A percentile compares a stretch with the other conserved stretches of the same genome.
These are phyloP conservation scores for Physella acuta DNA, from an alignment of 1,140 invertebrate species.

Conservation along the genomic window DNA sequence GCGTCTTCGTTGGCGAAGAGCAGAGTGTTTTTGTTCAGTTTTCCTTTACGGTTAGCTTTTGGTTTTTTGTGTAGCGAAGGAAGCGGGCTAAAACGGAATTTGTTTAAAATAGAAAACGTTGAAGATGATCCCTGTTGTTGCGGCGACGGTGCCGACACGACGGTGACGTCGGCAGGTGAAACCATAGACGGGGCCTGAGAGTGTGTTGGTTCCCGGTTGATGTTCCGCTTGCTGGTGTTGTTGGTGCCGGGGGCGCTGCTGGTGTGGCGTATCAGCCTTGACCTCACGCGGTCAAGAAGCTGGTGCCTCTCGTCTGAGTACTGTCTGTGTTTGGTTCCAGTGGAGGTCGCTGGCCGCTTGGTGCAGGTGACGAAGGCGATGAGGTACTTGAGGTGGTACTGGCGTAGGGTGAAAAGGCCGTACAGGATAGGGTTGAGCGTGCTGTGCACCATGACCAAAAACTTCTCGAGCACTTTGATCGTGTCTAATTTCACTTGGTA, in stretches of 20 bases:
- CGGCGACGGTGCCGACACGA: not conserved
- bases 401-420: slow-evolving; percentile 57
- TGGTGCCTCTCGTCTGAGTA: slow-evolving; percentile 7
- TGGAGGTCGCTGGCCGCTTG: not conserved
- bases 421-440: slow-evolving; percentile 62
- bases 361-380: slow-evolving; percentile 6
- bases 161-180: not conserved
- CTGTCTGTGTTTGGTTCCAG: not conserved
- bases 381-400: slow-evolving; percentile 33
- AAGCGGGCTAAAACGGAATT: not conserved
- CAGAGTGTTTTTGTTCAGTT: not conserved
- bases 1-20: not conserved
- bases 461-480: slow-evolving; percentile 52
- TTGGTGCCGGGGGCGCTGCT: not conserved
- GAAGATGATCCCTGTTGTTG: not conserved
- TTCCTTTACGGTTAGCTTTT: not conserved
- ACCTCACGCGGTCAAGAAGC: not conserved
- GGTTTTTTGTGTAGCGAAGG: not conserved
- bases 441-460: slow-evolving; percentile 60
- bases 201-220: not conserved
- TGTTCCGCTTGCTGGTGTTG: not conserved
- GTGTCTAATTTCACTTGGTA: slow-evolving; percentile 55
- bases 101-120: not conserved
- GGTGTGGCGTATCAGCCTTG: not conserved
- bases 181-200: not conserved